Evolutionary conservation across 2,113 vertebrate genomes (phyloP).

Genomic region (Tetrax tetrax): DNA sequence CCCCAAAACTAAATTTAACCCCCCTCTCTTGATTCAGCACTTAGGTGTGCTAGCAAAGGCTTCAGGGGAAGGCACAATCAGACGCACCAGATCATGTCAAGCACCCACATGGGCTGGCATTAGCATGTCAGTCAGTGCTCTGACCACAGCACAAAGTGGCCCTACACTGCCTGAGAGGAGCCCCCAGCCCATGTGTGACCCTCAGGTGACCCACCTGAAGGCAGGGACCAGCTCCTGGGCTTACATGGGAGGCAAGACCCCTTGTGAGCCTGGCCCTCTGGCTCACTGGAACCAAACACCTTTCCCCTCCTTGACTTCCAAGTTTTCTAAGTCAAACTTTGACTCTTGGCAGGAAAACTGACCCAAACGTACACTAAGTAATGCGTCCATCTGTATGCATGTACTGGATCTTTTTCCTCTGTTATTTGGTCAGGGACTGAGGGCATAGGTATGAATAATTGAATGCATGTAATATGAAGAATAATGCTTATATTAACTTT

Average conservation of each 20-base stretch:
- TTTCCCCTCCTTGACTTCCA: background rate
- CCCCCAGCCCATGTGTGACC: rapidly evolving
- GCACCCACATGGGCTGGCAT: rapidly evolving
- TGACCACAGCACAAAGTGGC: rapidly evolving
- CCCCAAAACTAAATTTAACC: background rate
- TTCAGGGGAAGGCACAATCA: background rate
- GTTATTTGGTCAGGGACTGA: background rate
- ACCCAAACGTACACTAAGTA: background rate
- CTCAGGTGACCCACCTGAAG: background rate
- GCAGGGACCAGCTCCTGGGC: background rate
- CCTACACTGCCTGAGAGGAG: rapidly evolving
- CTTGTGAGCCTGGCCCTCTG: background rate
- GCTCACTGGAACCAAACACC: background rate
- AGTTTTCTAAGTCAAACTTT: background rate
- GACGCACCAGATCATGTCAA: rapidly evolving
- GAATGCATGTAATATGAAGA: rapidly evolving
- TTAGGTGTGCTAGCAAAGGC: background rate
- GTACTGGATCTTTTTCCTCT: background rate
- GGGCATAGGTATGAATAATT: background rate
- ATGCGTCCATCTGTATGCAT: background rate
- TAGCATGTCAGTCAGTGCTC: rapidly evolving
- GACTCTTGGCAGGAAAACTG: background rate
- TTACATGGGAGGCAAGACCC: rapidly evolving
- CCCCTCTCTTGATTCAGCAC: background rate
- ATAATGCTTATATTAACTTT: background rate